These are phyloP conservation scores for Pangasius sanitwongsei DNA, from an alignment of 2,797 vertebrate genomes.

Conservation along the genomic window DNA sequence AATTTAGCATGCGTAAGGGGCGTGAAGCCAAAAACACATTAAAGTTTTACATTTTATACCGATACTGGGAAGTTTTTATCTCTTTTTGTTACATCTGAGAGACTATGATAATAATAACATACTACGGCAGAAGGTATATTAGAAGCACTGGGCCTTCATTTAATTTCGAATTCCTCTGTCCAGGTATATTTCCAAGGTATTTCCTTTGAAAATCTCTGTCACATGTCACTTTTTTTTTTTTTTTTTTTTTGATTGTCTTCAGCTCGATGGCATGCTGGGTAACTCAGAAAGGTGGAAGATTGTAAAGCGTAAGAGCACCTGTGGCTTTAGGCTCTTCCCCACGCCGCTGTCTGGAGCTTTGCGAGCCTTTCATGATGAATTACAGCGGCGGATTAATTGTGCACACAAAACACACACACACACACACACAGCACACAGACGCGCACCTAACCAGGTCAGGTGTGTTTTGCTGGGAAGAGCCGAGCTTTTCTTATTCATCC, in stretches of 20 bases:
- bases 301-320: constrained; percentile 51
- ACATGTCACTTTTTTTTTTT: constrained; percentile 24
- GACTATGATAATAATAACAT: not conserved
- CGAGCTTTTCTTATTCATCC: constrained; percentile 58
- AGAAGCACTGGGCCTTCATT: not conserved
- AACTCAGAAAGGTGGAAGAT: constrained; percentile 1
- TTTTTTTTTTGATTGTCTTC: constrained; percentile 37
- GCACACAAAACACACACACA: constrained; percentile 72
- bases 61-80: not conserved
- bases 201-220: constrained; percentile 37
- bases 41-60: not conserved
- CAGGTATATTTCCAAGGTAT: not conserved
- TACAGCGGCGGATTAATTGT: constrained; percentile 69
- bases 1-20: not conserved
- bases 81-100: too few relatives aligned
- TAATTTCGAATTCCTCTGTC: not conserved
- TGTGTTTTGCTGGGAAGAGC: constrained; percentile 65
- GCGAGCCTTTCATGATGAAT: constrained; percentile 73
- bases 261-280: constrained; percentile 28
- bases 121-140: not conserved
- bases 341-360: constrained; percentile 77
- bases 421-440: constrained; percentile 63
- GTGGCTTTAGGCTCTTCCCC: constrained; percentile 73
- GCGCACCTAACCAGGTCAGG: constrained; percentile 68
- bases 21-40: not conserved